Evolutionary conservation across 2,888 invertebrate species (phyloP).

Genomic region (Papilio elwesi): DNA sequence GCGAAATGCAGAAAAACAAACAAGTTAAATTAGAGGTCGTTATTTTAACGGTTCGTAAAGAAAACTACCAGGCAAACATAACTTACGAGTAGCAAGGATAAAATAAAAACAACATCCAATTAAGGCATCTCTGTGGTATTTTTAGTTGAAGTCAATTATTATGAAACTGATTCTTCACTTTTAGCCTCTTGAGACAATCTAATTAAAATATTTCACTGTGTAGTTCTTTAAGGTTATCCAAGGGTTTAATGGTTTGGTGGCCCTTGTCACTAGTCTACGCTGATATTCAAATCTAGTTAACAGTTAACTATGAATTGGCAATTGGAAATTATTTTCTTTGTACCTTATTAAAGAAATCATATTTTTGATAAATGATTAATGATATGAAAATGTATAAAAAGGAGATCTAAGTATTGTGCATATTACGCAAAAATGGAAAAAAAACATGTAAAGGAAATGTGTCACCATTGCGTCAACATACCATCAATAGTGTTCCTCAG

Average conservation of each 20-base stretch:
- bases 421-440: no score
- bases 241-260: background rate
- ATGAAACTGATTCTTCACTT: constrained; percentile 30
- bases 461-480: no score
- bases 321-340: background rate
- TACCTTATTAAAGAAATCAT: background rate
- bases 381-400: no score
- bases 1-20: constrained; percentile 16
- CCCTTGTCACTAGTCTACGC: background rate
- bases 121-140: constrained; percentile 13
- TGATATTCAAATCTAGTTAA: background rate
- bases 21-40: background rate
- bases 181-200: constrained; percentile 3
- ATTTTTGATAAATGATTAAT: no score
- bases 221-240: background rate
- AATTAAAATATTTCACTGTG: constrained; percentile 10
- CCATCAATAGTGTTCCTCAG: no score
- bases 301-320: background rate
- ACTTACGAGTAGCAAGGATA: background rate
- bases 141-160: constrained; percentile 25
- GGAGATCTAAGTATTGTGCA: no score
- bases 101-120: constrained; percentile 15
- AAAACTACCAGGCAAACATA: constrained; percentile 13
- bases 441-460: no score
- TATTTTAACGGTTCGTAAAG: background rate